Evolutionary conservation across 2,888 invertebrate genomes (phyloP).

Genomic region (Athalia cordata): DNA sequence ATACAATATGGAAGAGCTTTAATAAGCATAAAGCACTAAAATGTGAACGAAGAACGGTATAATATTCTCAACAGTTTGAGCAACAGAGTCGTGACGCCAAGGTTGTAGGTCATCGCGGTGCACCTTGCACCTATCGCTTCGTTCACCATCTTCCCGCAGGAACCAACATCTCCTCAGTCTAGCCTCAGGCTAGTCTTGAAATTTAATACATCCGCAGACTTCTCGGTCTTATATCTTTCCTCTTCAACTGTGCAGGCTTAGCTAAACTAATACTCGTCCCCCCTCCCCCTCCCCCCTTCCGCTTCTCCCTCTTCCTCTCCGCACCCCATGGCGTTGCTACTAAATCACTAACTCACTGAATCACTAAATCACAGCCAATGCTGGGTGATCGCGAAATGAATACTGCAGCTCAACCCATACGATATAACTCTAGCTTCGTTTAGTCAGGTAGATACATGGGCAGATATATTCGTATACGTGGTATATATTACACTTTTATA

Average conservation of each 20-base stretch:
- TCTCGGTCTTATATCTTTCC: conserved; percentile 8
- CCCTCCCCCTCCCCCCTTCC: background rate
- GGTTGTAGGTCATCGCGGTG: conserved; percentile 68
- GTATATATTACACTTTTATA: conserved; percentile 19
- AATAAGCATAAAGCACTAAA: conserved; percentile 44
- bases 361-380: conserved; percentile 34
- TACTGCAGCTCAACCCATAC: conserved; percentile 7
- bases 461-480: background rate
- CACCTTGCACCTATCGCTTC: conserved; percentile 64
- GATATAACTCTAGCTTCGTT: background rate
- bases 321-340: background rate
- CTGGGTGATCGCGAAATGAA: conserved; percentile 31
- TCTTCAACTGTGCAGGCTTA: background rate
- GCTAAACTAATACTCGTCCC: conserved; percentile 32
- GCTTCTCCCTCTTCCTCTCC: background rate
- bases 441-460: background rate
- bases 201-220: conserved; percentile 65
- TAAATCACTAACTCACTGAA: conserved; percentile 34
- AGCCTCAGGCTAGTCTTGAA: conserved; percentile 67
- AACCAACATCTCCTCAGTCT: conserved; percentile 58
- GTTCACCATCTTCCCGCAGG: conserved; percentile 57
- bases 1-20: conserved; percentile 16
- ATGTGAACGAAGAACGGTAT: conserved; percentile 44
- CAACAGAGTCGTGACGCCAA: conserved; percentile 66
- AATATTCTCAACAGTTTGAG: conserved; percentile 42